Evolutionary conservation across 2,113 vertebrate species (phyloP), one percentile per base, ranked within the genome.

Genomic region (Vidua macroura): DNA sequence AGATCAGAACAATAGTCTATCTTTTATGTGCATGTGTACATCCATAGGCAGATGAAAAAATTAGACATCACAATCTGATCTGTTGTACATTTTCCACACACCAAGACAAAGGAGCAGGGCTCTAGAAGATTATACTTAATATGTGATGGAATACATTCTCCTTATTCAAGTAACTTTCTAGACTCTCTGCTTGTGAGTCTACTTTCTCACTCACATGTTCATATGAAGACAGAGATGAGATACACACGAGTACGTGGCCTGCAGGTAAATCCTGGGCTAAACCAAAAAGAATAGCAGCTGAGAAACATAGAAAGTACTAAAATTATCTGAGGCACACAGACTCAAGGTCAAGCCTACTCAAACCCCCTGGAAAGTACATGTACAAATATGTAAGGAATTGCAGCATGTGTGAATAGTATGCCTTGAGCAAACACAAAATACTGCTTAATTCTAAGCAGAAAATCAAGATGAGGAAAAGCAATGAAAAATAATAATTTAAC

Each of bases 191-290:
- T 64, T 63, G 4, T 73, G 13, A 46, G 9, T n/a, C 16, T 60
- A 27, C 58, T 72, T 69, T 83, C n/a, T 68, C 21, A 60, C 6
- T 37, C 22, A 49, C 0, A 0, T 16, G 7, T 56, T 66, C n/a
- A 20, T 10, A 62, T 2, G 10, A 67, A 75, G 66, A 80, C 9
- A 53, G 22, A 72, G 28, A 64, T 6, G 6, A 31, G n/a, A 43
- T 10, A 41, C 33, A 51, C 15, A 33, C 0, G 2, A 53, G 9
- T 24, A 39, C 0, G 1, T 39, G n/a, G 18, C 21, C 49, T 77
- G 63, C 41, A 77, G 3, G 27, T 43, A 52, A 31, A 80, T 22
- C 30, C 43, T 80, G 21, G 18, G 52, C 30, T 69, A 69, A 77
- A 68, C 3, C 30, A 73, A 51, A 66, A 68, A 24, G 5, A 73